A percentile compares a stretch with the other conserved stretches of the same genome.
These are phyloP conservation scores for Pangasius djambal DNA, from an alignment of 2,797 vertebrate species.

Conservation along the genomic window DNA sequence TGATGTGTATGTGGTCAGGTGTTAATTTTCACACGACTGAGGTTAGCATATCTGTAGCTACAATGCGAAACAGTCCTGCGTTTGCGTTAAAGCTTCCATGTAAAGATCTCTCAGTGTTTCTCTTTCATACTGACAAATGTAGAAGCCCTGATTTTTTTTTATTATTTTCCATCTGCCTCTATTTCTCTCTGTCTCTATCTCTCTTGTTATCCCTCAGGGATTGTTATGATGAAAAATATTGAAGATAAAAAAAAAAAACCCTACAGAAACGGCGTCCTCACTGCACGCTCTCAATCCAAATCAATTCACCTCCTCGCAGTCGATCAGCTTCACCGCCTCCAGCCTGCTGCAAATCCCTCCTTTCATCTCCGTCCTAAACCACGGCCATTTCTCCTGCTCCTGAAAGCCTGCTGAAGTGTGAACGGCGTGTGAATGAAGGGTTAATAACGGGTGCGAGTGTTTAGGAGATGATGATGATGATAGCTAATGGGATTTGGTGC, in stretches of 20 bases:
- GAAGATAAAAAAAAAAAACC: neutral
- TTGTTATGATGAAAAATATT: constrained; percentile 48
- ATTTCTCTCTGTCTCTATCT: neutral
- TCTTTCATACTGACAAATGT: neutral
- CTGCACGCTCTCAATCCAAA: constrained; percentile 47
- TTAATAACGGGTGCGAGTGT: constrained; percentile 2
- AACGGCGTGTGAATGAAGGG: neutral
- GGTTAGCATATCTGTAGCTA: neutral
- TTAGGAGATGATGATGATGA: neutral
- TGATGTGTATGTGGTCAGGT: too few species aligned
- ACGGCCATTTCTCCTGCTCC: neutral
- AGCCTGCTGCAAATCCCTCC: constrained; percentile 54
- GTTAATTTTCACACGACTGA: too few species aligned
- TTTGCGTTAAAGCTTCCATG: neutral
- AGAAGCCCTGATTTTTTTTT: neutral
- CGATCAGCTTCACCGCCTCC: constrained; percentile 54
- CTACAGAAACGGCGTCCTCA: constrained; percentile 28
- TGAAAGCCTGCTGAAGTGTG: neutral
- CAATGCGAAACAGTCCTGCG: neutral
- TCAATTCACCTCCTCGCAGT: constrained; percentile 56
- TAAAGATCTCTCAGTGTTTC: neutral
- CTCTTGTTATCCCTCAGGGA: constrained; percentile 34
- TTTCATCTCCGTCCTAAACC: constrained; percentile 56
- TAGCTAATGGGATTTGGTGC: neutral
- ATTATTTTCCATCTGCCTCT: neutral